Percentiles rank a stretch among this genome's conserved stretches.
Conservation (phyloP, 2,888 invertebrate genomes). For the Leptura quadrifasciata region DNA sequence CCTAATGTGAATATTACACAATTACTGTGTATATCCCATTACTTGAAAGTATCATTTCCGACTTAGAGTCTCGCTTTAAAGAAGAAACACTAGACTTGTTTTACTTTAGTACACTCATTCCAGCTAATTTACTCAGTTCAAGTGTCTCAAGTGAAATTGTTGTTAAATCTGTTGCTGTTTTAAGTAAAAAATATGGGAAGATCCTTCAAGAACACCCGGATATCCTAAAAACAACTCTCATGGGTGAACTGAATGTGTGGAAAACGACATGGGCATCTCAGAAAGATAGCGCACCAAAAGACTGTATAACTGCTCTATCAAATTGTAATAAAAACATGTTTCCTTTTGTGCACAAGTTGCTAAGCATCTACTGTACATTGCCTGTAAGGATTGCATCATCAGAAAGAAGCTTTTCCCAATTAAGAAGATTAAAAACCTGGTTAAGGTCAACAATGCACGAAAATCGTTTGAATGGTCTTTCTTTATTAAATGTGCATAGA, state of each 20-base stretch:
- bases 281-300: neutral
- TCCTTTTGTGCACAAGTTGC: too few species aligned
- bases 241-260: constrained; percentile 1
- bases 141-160: neutral
- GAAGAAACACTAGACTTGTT: constrained; percentile 15
- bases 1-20: neutral
- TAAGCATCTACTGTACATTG: too few species aligned
- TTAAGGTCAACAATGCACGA: too few species aligned
- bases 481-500: too few species aligned
- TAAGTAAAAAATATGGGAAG: neutral
- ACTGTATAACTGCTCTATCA: neutral
- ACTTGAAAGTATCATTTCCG: constrained; percentile 23
- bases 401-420: too few species aligned
- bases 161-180: neutral
- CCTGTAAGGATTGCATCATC: too few species aligned
- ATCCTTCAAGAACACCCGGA: neutral
- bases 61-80: constrained; percentile 16
- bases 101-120: neutral
- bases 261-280: neutral
- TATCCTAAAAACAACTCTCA: neutral
- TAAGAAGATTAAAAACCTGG: too few species aligned
- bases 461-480: too few species aligned
- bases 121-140: neutral
- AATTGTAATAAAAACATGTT: constrained; percentile 4
- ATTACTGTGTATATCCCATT: constrained; percentile 16